Evolutionary conservation across 2,113 vertebrate species (phyloP), one percentile per base, ranked within the genome.

Genomic region (Phyllopteryx taeniolatus): DNA sequence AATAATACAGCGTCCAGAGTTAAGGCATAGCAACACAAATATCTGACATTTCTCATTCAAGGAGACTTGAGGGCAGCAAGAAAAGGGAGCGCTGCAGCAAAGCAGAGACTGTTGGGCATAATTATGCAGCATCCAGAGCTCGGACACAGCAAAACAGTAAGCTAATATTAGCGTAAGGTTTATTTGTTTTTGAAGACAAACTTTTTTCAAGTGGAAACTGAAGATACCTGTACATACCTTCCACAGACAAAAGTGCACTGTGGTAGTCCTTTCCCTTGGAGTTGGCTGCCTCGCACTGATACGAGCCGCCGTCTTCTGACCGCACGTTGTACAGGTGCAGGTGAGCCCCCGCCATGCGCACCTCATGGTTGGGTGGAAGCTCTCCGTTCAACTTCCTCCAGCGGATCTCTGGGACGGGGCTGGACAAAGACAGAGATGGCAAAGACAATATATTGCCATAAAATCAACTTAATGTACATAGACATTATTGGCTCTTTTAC

Each of bases 261-360:
- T 98, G 93, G 78, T 87, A 91, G 90, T 99, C 97, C 80, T 95
- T 97, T 74, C 96, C 97, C 87, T 91, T 95, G 2, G 93, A 94
- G 84, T 98, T 99, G 78, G 94, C 74, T 13, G 96, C 97, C 83
- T 98, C 95, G 76, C 98, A 99, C 80, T 93, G 92, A 49, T 98
- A 99, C 5, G 75, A 77, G 5, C 98, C 97, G 74, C 92, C 95
- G 47, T 99, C 96, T 87, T 98, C 94, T 44, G 93, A 91, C 78
- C 96, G 96, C 67, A 99, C 94, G 20, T 96, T 95, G 80, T 92
- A 93, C 74, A 99, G 94, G 82, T 94, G 95, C 71, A 99, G 94
- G 35, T 96, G 94, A 68, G 95, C 91, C 10, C 96, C 96, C 4
- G 91, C 93, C 85, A 92, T 94, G 79, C 92, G 94, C 83, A 96